Percentiles rank a stretch among this genome's conserved stretches.
phyloP scores from a whole-genome alignment of 2,113 vertebrate genomes.

The Oenanthe melanoleuca region DNA sequence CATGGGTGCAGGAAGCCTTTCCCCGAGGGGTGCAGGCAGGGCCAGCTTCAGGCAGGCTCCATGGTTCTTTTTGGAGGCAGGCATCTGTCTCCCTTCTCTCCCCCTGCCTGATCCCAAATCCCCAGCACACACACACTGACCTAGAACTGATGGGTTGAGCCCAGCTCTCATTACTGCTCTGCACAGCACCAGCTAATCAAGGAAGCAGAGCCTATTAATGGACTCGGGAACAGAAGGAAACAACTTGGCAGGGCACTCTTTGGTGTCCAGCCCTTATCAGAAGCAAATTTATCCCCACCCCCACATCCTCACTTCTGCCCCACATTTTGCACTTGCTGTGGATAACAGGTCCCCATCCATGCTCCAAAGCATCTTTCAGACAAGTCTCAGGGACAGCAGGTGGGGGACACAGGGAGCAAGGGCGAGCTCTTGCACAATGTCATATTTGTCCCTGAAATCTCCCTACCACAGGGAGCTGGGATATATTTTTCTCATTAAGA shows the following conservation, averaged over 20 bases:
- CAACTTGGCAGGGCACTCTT: neutral
- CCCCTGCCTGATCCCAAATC: neutral
- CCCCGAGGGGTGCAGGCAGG: neutral
- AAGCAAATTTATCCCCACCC: neutral
- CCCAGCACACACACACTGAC: conserved; percentile 45
- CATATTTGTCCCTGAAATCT: neutral
- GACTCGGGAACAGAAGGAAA: neutral
- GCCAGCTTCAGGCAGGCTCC: neutral
- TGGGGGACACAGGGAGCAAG: neutral
- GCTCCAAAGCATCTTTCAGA: neutral
- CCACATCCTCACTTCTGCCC: neutral
- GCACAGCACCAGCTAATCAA: conserved; percentile 44
- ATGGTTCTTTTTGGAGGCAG: neutral
- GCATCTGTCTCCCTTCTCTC: neutral
- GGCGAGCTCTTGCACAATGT: neutral
- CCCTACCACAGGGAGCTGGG: neutral
- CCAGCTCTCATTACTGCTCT: neutral
- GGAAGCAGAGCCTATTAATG: conserved; percentile 53
- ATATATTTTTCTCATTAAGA: conserved; percentile 31
- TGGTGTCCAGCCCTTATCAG: neutral
- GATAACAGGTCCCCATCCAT: neutral
- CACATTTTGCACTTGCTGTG: neutral
- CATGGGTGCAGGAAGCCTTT: neutral
- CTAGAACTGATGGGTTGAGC: conserved; percentile 54
- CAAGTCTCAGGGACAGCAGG: neutral